Evolutionary conservation across 2,888 invertebrate genomes (phyloP).

Genomic region (Microctonus hyperodae): DNA sequence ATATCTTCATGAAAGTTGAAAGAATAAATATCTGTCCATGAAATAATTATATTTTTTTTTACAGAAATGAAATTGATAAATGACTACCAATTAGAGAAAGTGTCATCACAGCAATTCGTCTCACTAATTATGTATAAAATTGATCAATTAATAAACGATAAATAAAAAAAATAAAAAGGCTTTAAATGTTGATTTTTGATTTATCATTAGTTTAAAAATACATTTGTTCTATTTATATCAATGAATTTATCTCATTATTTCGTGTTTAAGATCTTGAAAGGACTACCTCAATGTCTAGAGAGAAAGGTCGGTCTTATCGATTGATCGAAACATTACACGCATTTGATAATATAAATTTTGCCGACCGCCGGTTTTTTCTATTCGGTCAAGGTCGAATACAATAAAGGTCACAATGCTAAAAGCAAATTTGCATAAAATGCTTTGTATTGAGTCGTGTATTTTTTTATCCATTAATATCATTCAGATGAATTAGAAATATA

Average conservation of each 20-base stretch:
- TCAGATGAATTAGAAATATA: too few relatives aligned
- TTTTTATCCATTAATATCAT: background rate
- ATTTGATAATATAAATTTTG: conserved; percentile 24
- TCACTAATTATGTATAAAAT: background rate
- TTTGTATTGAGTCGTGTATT: background rate
- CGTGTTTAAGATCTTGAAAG: conserved; percentile 2
- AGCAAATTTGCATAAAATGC: conserved; percentile 20
- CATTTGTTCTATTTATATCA: background rate
- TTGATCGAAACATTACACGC: conserved; percentile 17
- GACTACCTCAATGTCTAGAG: background rate
- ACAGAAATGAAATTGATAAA: background rate
- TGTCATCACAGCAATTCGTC: background rate
- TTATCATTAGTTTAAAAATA: conserved; percentile 6
- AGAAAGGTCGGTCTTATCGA: conserved; percentile 23
- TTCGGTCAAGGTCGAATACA: conserved; percentile 39
- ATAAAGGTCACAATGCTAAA: background rate
- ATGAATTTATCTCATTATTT: background rate
- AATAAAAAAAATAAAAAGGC: background rate
- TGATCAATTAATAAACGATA: background rate
- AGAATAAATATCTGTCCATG: too few relatives aligned
- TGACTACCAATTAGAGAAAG: background rate
- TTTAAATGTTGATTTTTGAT: background rate
- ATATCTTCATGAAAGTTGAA: background rate
- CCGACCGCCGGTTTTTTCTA: conserved; percentile 26
- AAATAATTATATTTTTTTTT: background rate